phyloP scores from a whole-genome alignment of 2,113 vertebrate species.

The Callipepla californica region DNA sequence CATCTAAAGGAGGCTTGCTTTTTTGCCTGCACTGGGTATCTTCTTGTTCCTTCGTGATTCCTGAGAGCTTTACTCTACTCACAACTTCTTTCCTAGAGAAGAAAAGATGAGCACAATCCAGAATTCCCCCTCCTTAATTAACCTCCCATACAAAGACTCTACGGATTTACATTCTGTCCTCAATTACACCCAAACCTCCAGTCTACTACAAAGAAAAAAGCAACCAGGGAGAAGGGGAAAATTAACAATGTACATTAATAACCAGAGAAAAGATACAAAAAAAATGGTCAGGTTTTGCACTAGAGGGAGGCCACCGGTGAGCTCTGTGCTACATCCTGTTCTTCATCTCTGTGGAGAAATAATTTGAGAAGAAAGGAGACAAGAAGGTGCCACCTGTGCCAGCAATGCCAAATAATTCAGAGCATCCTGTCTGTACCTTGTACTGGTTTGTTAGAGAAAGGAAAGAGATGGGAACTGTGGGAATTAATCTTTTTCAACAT shows the following conservation, averaged over 20 bases:
- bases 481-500: fast-evolving
- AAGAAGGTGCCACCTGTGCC: neutral
- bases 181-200: neutral
- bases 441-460: neutral
- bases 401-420: fast-evolving
- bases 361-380: neutral
- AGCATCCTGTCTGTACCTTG: neutral
- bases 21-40: neutral
- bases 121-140: neutral
- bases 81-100: neutral
- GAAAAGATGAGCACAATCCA: neutral
- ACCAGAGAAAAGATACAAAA: neutral
- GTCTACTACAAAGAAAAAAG: neutral
- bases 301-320: neutral
- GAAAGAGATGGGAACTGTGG: neutral
- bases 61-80: neutral
- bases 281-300: neutral
- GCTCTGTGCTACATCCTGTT: neutral
- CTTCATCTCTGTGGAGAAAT: neutral
- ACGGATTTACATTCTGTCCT: neutral
- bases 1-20: neutral
- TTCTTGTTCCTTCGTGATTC: neutral
- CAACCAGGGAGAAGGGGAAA: neutral
- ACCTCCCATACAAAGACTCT: neutral
- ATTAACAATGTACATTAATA: neutral